A percentile compares a stretch with the other conserved stretches of the same genome.
Evolutionary conservation across 2,888 invertebrate genomes (phyloP).

Genomic region (Crepidodera aurea): DNA sequence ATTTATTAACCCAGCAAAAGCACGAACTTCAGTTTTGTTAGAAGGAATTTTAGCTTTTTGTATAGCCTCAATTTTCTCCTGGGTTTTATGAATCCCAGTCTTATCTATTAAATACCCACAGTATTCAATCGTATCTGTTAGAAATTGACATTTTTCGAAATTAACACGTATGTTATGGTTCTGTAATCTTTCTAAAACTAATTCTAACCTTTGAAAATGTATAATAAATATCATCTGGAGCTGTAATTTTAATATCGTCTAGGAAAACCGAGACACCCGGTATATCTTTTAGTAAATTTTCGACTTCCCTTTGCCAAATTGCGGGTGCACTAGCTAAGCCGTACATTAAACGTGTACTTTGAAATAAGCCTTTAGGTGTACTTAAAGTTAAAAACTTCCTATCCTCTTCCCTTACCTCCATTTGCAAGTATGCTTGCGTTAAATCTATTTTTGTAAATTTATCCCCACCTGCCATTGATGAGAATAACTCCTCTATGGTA

Average conservation of each 20-base stretch:
- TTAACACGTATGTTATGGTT: constrained; percentile 48
- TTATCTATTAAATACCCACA: constrained; percentile 44
- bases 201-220: constrained; percentile 33
- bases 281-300: constrained; percentile 45
- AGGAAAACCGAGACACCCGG: constrained; percentile 48
- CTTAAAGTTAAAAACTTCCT: constrained; percentile 51
- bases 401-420: constrained; percentile 50
- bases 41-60: constrained; percentile 30
- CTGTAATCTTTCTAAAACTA: constrained; percentile 38
- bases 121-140: too few species aligned
- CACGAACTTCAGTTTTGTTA: constrained; percentile 21
- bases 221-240: constrained; percentile 36
- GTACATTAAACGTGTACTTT: constrained; percentile 50
- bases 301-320: constrained; percentile 43
- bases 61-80: too few species aligned
- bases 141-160: constrained; percentile 49
- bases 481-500: constrained; percentile 36
- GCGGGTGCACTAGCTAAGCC: constrained; percentile 46
- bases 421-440: constrained; percentile 53
- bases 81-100: too few species aligned
- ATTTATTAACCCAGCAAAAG: constrained; percentile 29
- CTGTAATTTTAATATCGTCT: constrained; percentile 52
- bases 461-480: constrained; percentile 43
- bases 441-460: constrained; percentile 46
- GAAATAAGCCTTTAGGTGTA: constrained; percentile 53